phyloP scores from a whole-genome alignment of 2,888 invertebrate genomes.

The Congeria kusceri region DNA sequence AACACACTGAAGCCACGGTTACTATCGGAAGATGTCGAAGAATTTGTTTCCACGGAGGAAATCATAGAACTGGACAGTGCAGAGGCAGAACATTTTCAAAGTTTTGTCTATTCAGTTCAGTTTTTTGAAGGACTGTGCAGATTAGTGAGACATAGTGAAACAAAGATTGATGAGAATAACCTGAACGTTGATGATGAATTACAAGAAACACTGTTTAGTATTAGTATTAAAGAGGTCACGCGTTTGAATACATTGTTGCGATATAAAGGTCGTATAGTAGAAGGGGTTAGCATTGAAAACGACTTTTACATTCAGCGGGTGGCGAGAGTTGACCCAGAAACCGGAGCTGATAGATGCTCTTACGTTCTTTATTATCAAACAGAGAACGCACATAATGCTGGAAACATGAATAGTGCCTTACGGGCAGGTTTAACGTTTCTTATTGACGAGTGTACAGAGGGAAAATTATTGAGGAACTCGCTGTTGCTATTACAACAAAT shows the following conservation, averaged over 20 bases:
- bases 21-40: conserved; percentile 23
- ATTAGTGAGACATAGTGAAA: conserved; percentile 27
- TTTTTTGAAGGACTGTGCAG: conserved; percentile 40
- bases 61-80: conserved; percentile 9
- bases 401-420: too few relatives aligned
- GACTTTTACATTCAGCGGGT: too few relatives aligned
- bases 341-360: too few relatives aligned
- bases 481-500: too few relatives aligned
- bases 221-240: conserved; percentile 14
- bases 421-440: too few relatives aligned
- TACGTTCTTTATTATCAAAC: too few relatives aligned
- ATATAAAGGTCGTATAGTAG: conserved; percentile 12
- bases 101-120: conserved; percentile 17
- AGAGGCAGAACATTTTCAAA: conserved; percentile 12
- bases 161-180: not conserved
- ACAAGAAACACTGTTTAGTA: conserved; percentile 3
- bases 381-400: too few relatives aligned
- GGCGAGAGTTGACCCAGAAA: too few relatives aligned
- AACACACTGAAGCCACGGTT: conserved; percentile 21
- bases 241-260: conserved; percentile 18
- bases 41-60: conserved; percentile 11
- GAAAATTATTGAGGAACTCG: too few relatives aligned
- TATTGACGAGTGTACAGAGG: too few relatives aligned
- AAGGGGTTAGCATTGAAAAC: not conserved
- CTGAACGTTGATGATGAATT: not conserved